Base-by-base conservation (phyloP, 2,888 invertebrate species). In the Alloplasta piceator region DNA sequence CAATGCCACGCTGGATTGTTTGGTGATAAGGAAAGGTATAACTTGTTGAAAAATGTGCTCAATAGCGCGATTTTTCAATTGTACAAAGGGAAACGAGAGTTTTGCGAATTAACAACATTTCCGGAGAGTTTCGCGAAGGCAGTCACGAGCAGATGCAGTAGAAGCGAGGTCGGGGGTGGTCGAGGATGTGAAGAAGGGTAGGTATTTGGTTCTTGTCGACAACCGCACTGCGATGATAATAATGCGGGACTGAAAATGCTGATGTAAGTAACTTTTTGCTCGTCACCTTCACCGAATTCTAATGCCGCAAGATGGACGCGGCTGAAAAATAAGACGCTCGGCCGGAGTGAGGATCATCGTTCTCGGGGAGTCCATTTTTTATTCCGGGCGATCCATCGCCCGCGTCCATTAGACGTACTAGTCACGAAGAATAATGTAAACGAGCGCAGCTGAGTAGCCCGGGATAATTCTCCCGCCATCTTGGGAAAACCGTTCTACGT, bases 271-370 rank as follows among this genome's bases (percentile, higher is more conserved):
- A 77, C 75, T 82, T 80, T 72, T 77, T 73, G 56, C 71, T 16
- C 56, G 56, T 67, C 61, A 83, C 83, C 80, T 82, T 72, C 78
- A 71, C 76, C 76, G 83, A 82, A 84, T 82, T 81, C 80, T 79
- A 84, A 84, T 84, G 84, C 81, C 71, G 43, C 48, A 68, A 71
- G 60, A 71, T 71, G 60, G 66, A 80, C 71, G 26, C 26, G 26
- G 3, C 26, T 26, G 52, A 48, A 75, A 70, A 41, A 50, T n/a
- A 63, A 56, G 39, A 55, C 46, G 5, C n/a, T n/a, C 52, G 6
- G 52, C 39, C 39, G 66, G 48, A 66, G 38, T n/a, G 55, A 66
- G 66, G 14, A 63, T 61, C 73, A 46, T 74, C 60, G 7, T 60
- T 63, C 63, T 67, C 41, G 58, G 60, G 60, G 41, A 39, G 72